Base-by-base conservation (phyloP, 2,113 vertebrate species). In the Notothenia rossii region DNA sequence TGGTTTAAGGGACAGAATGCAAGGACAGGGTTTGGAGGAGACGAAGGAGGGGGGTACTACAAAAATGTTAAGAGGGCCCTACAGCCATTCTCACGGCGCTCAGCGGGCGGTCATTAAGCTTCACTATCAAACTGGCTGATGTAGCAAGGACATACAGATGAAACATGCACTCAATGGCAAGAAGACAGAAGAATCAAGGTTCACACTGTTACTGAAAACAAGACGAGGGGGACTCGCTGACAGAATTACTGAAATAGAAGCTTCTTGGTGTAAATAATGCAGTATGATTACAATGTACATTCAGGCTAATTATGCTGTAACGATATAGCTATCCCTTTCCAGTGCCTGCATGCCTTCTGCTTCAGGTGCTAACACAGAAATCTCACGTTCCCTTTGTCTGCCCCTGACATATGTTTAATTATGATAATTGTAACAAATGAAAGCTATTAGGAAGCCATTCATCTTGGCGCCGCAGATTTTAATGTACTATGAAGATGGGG, bases 21-120 rank as follows among this genome's bases (percentile, higher is more conserved):
- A 80, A 85, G 80, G 81, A 79, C 68, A 62, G 77, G 50, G 68
- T 20, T 49, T 59, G 33, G 55, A 58, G 55, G 55, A 60, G 64
- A 80, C 72, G 73, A 58, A 22, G 55, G 54, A 66, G 73, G 72
- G 83, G 86, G 86, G 80, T 65, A 78, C 89, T 89, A 84, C 79
- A 89, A 94, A 93, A 95, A 93, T 93, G 92, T 93, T 92, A 89
- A 94, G 92, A 93, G 90, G 90, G 91, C 89, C 93, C 91, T 89
- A 86, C 80, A 92, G 87, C 84, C 85, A 87, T 92, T 94, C 91
- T 89, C 80, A 87, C 83, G 81, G 72, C 33, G 73, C 92, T 87
- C 91, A 91, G 90, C 88, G 40, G 94, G 89, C 77, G 88, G 82
- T 92, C 89, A 94, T 94, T 94, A 92, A 89, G 82, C 85, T 72